Base-by-base conservation (phyloP, 2,888 invertebrate genomes). In the Andrena praecox region DNA sequence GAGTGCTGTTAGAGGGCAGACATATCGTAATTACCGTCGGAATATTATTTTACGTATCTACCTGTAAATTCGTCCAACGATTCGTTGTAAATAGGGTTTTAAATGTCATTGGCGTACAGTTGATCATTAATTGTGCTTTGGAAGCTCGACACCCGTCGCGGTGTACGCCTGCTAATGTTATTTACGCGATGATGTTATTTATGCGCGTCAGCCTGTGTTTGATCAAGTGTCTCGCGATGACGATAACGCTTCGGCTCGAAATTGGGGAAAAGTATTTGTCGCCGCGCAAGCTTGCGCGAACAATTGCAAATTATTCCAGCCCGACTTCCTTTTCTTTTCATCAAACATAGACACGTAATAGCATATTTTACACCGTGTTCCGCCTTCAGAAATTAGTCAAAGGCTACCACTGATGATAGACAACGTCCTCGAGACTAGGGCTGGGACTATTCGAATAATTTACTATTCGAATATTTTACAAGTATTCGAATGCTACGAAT, bases 131-230 rank as follows among this genome's bases (percentile, higher is more conserved):
- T 68, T 10, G 6, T 29, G 35, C 5, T 54, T 70, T 59, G 74
- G 56, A 75, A 79, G 63, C 62, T 74, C 60, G 56, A 77, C 73
- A 52, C 48, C 24, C 77, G 35, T 3, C 59, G n/a, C 20, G 12
- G 56, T 2, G 31, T 73, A 73, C 88, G 80, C 81, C 82, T 85
- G 85, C 85, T 89, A 84, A 88, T 88, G 77, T 85, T 89, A 86
- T 89, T 89, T 87, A 89, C 86, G 86, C 77, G 85, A 70, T 83
- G 84, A 82, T 85, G 86, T 89, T 89, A 89, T 88, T 89, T 88
- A 80, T 85, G 79, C 80, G 83, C 80, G 76, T 78, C 79, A 70
- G 85, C 74, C 75, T 68, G 59, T 90, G 85, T 91, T 91, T 90
- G 84, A 83, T 88, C 89, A 91, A 89, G 87, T 91, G 90, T 89